Evolutionary conservation across 2,113 vertebrate genomes (phyloP).

Genomic region (Rhinoptilus africanus): DNA sequence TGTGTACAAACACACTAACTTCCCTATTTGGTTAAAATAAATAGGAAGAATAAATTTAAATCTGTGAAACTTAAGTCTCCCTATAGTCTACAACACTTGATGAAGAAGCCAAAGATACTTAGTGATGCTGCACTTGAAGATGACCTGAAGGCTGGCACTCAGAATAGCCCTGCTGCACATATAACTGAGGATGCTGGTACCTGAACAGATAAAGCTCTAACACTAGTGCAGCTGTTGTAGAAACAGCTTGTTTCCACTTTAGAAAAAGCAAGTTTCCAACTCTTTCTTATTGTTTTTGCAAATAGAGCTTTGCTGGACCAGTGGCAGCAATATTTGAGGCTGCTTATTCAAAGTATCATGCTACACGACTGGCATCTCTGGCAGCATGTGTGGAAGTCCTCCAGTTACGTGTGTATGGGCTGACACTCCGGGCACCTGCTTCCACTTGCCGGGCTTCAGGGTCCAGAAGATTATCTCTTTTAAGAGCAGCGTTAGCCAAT

Average conservation of each 20-base stretch:
- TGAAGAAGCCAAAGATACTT: not conserved
- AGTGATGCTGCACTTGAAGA: not conserved
- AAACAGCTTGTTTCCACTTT: not conserved
- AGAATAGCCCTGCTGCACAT: not conserved
- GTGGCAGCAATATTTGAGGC: not conserved
- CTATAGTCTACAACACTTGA: not conserved
- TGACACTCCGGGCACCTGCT: not conserved
- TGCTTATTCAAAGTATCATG: not conserved
- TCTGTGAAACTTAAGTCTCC: not conserved
- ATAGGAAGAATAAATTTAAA: not conserved
- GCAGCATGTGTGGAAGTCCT: not conserved
- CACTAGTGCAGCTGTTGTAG: not conserved
- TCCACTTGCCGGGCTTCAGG: not conserved
- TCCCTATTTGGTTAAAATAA: not conserved
- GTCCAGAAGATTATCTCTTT: not conserved
- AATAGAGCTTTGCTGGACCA: not conserved
- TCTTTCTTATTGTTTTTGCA: too few relatives aligned
- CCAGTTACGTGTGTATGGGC: accelerated
- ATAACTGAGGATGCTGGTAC: not conserved
- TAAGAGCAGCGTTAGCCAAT: not conserved
- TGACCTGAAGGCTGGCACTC: not conserved
- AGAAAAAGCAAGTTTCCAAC: not conserved
- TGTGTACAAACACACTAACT: not conserved
- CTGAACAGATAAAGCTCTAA: not conserved
- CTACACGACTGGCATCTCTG: not conserved